Base-by-base conservation (phyloP, 2,113 vertebrate genomes). In the Zosterops borbonicus region DNA sequence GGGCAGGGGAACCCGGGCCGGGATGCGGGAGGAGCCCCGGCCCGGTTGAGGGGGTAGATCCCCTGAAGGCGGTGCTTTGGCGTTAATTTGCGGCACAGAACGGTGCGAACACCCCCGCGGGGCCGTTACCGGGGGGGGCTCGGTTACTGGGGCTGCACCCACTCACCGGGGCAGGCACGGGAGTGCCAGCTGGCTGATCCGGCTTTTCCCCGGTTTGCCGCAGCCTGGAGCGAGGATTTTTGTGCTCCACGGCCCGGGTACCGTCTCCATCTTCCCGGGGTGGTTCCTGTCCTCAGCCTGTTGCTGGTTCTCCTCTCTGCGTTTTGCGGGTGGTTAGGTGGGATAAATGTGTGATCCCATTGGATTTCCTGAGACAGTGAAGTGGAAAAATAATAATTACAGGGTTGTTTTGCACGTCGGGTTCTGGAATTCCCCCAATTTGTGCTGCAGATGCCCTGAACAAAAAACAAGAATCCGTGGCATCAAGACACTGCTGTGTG, bases 381-480 rank as follows among this genome's bases (percentile, higher is more conserved):
- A 8, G 13, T 5, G 12, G 4, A 18, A 44, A 39, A 15, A 52
- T 10, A 6, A 22, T 9, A 9, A 18, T 3, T 3, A 0, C 3
- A 0, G 0, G 1, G 14, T 2, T 1, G 0, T 35, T 44, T 9
- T 23, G 3, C 4, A 4, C 5, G 0, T 15, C 11, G 3, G 7
- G 27, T 12, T 24, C 22, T 59, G 71, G 31, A 35, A 17, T 37
- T 25, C 62, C n/a, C 52, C 12, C 8, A 7, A 15, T 2, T 16
- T 12, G 44, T 6, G 56, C 70, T 64, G 5, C 15, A 9, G 53
- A 2, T 22, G n/a, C n/a, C 1, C 10, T 14, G 55, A 1, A 35
- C 2, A 28, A 3, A 50, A 52, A n/a, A 9, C 25, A 4, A 16
- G 23, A 23, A 12, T 35, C 3, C 0, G 2, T 8, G 78, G 21